Base-by-base conservation (phyloP, 2,888 invertebrate species). In the Pedicia rivosa region DNA sequence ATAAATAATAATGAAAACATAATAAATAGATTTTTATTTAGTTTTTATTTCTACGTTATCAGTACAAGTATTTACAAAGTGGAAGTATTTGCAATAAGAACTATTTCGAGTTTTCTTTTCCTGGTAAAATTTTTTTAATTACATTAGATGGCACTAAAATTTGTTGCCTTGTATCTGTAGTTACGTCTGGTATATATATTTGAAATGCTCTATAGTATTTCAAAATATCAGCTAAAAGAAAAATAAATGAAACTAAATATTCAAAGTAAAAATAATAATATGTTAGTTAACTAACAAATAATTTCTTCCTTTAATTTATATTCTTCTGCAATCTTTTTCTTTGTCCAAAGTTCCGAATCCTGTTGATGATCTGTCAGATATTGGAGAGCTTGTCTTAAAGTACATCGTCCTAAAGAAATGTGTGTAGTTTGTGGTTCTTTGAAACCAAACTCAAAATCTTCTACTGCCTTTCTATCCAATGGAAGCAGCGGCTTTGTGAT, bases 371-470 rank as follows among this genome's bases (percentile, higher is more conserved):
- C 65, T 0, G 68, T 62, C 29, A 88, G 66, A 47, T 84, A 75
- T 38, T 70, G 61, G 24, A 84, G 49, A 0, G 69, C 70, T 44
- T 73, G 68, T 25, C 69, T 61, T 15, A 88, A 57, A 1, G 78
- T 72, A 34, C 74, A 68, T 50, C 64, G 70, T 2, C 87, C 87
- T 19, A 63, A 58, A 1, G 69, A 60, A 1, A 78, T 54, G 36
- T 51, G 58, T 0, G 62, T 57, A 1, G 81, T 75, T 51, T 83
- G 79, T 1, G 82, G 75, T 50, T 83, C 79, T 52, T 72, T 64
- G 48, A 72, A 72, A 2, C 84, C 83, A 52, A 65, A 76, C 43
- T 78, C 73, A 44, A 67, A 73, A 2, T 70, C 67, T 35, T 63
- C 62, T 0, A 63, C 57, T 4, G 58, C 41, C 1, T 45, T 54